Evolutionary conservation across 1,140 invertebrate genomes (phyloP), one percentile per base, ranked within the genome.

Genomic region (Drosophila lacertosa): DNA sequence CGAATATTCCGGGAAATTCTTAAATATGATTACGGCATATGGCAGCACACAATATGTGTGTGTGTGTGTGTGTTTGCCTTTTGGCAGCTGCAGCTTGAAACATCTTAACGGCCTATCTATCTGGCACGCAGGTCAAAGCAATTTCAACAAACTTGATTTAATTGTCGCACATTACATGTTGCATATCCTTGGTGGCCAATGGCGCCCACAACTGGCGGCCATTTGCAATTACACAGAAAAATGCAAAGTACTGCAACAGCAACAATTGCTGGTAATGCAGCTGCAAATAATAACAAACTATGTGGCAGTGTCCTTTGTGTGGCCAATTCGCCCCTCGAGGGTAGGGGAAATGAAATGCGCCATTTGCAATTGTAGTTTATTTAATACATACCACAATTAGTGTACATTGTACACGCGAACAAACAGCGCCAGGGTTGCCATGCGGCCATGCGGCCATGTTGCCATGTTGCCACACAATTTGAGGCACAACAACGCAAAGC

Each of bases 291-390:
- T 74, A 83, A 77, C 79, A 59, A 82, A 82, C 70, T 77, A 73
- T 44, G 65, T 65, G 62, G 51, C 67, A 51, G 11, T 50, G 51
- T 65, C 51, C 48, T 50, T 65, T 65, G 51, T 54, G 35, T n/a
- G 24, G 51, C 18, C 45, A 13, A 20, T 37, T 13, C 35, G 18
- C 16, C 29, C 42, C 32, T 15, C 11, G 18, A n/a, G n/a, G n/a
- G 33, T 33, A 11, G 35, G 26, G 57, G 42, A 55, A 74, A 78
- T 81, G 79, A 76, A 81, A 81, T 86, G 81, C 81, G 82, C 82
- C 81, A 86, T 86, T 86, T 82, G 82, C 81, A 86, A 86, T 86
- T 86, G 81, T 88, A 88, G 81, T 86, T 86, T 88, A 86, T 86
- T 86, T 86, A 81, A 88, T 65, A 70, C 67, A 86, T 81, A 74